Evolutionary conservation across 2,113 vertebrate species (phyloP).

Genomic region (Sciurus niger): DNA sequence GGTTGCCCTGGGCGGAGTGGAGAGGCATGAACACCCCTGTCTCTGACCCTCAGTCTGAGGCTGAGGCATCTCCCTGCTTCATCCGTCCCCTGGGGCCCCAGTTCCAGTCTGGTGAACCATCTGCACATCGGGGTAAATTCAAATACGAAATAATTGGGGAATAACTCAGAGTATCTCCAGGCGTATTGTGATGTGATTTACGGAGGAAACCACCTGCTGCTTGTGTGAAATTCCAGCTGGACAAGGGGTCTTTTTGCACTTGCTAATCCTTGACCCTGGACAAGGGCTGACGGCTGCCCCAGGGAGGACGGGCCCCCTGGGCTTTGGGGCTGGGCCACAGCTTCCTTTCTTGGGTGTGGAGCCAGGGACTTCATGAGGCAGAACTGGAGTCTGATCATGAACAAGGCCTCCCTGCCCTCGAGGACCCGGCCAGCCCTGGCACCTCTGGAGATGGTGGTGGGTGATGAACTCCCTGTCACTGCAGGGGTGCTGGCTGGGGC

Average conservation of each 20-base stretch:
- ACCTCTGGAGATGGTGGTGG: not conserved
- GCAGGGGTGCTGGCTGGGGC: not conserved
- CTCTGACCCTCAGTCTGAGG: not conserved
- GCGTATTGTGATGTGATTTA: no score
- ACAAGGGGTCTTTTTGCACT: not conserved
- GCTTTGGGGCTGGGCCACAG: not conserved
- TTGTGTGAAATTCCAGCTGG: not conserved
- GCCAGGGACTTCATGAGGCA: not conserved
- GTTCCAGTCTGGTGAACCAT: no score
- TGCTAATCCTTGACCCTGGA: not conserved
- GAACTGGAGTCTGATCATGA: not conserved
- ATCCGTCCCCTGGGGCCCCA: not conserved
- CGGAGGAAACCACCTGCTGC: not conserved
- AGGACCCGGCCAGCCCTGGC: not conserved
- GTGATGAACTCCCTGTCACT: rapidly evolving
- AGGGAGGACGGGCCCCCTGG: no score
- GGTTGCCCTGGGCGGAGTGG: not conserved
- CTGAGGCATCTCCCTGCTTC: not conserved
- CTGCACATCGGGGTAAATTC: no score
- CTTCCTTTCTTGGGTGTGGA: no score
- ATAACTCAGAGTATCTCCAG: rapidly evolving
- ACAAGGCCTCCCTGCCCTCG: no score
- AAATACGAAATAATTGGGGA: no score
- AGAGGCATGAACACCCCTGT: rapidly evolving
- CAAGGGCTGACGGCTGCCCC: rapidly evolving